Evolutionary conservation across 2,113 vertebrate species (phyloP), one percentile per base, ranked within the genome.

Genomic region (Cranoglanis bouderius): DNA sequence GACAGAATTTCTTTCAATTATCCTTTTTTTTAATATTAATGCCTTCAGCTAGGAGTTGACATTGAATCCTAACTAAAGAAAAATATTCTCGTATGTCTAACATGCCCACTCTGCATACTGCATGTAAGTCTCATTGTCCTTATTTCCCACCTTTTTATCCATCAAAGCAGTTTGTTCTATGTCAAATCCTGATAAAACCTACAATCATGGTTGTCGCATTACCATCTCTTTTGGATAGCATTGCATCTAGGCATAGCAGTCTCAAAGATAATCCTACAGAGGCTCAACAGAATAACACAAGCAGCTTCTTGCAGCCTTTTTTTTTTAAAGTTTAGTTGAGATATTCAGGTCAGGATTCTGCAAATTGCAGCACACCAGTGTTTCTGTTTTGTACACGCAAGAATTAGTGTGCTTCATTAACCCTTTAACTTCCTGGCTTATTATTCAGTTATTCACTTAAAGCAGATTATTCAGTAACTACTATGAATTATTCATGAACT

Each of bases 191-290:
- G 82, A 88, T 86, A 90, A 83, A 89, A 83, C 80, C 59, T 63
- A 57, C 86, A 63, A 74, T 85, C 65, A 29, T 88, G 83, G 92
- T 92, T 93, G 89, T 91, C 87, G 82, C 63, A 88, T 87, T 90
- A 93, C 88, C 91, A 92, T 89, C 92, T 90, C 13, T 77, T 88
- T 93, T 89, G 93, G 89, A 92, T 90, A 90, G 89, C 83, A 72
- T 43, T 32, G 84, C 84, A 83, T 88, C 89, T 83, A 80, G 82
- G 59, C 59, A 57, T 89, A 83, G 82, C 92, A 92, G 88, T 88
- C 90, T 87, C n/a, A 86, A 84, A 90, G 80, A 51, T 92, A 93
- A 94, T 94, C 92, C 92, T 91, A 89, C 38, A 89, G 83, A 94
- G 91, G 84, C 94, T 94, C 92, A 94, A 93, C 92, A 92, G 78